Evolutionary conservation across 2,888 invertebrate species (phyloP).

Genomic region (Pseudoips prasinana): DNA sequence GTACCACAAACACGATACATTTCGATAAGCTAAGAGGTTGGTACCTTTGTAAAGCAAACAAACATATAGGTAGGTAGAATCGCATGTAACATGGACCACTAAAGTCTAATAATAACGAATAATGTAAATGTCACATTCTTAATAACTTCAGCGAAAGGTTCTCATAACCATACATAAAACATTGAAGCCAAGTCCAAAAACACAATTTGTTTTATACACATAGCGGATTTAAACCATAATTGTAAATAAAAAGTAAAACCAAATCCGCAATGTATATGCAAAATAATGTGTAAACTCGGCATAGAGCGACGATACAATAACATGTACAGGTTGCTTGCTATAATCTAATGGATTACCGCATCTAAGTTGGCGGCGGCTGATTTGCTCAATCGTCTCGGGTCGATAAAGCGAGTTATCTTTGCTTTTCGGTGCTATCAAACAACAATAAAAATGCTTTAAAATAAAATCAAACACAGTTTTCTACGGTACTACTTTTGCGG

Average conservation of each 20-base stretch:
- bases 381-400: constrained; percentile 74
- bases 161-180: constrained; percentile 25
- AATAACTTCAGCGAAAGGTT: constrained; percentile 10
- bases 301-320: constrained; percentile 43
- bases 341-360: constrained; percentile 61
- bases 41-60: constrained; percentile 23
- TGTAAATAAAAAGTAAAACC: constrained; percentile 1
- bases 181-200: constrained; percentile 22
- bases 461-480: constrained; percentile 1
- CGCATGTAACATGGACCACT: no score
- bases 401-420: constrained; percentile 76
- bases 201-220: constrained; percentile 18
- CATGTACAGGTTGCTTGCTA: constrained; percentile 57
- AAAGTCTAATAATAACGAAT: no score
- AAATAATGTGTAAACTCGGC: constrained; percentile 23
- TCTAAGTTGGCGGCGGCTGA: constrained; percentile 68
- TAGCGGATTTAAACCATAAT: constrained; percentile 7
- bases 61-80: constrained; percentile 6
- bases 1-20: constrained; percentile 3
- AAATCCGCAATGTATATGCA: constrained; percentile 20
- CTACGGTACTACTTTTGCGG: background rate
- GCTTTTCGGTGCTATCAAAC: constrained; percentile 75
- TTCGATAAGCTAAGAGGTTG: constrained; percentile 9
- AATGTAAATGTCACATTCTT: constrained; percentile 1
- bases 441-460: constrained; percentile 44